A percentile compares a stretch with the other conserved stretches of the same genome.
These are phyloP conservation scores for Odontocolon sp. DNA, from an alignment of 2,888 invertebrate species.

Conservation along the genomic window DNA sequence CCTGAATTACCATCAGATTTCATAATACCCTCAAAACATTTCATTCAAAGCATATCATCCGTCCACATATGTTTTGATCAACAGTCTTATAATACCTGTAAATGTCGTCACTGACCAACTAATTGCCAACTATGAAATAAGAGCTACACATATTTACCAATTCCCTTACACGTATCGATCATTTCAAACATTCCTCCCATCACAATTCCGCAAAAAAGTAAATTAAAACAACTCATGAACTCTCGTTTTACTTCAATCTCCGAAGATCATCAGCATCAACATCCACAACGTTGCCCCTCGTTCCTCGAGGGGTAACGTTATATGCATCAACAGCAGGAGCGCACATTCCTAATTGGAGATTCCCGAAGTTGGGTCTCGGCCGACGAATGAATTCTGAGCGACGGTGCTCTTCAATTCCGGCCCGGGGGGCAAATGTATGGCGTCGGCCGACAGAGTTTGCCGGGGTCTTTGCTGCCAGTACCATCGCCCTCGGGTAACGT, in stretches of 20 bases:
- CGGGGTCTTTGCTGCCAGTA: slow-evolving; percentile 58
- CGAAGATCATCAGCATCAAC: background rate
- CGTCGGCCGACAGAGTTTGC: slow-evolving; percentile 49
- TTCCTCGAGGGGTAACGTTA: slow-evolving; percentile 42
- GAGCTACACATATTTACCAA: no score
- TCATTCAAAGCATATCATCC: no score
- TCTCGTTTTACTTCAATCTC: background rate
- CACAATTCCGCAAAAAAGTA: background rate
- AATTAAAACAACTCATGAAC: slow-evolving; percentile 14
- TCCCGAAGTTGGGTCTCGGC: slow-evolving; percentile 71
- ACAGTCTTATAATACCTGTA: no score
- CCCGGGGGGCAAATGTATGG: slow-evolving; percentile 68
- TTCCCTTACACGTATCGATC: no score
- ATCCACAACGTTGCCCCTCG: slow-evolving; percentile 18
- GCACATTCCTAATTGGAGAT: slow-evolving; percentile 73
- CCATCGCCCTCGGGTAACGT: slow-evolving; percentile 69
- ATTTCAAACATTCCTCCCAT: no score
- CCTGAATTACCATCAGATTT: no score
- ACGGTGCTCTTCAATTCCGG: slow-evolving; percentile 75
- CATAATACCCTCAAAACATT: no score
- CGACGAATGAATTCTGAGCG: slow-evolving; percentile 73
- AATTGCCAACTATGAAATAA: no score
- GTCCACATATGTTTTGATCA: no score
- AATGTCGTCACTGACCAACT: no score
- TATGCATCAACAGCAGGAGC: slow-evolving; percentile 36